These are phyloP conservation scores for Orthonevra nobilis DNA, from an alignment of 2,888 invertebrate genomes.

Conservation along the genomic window DNA sequence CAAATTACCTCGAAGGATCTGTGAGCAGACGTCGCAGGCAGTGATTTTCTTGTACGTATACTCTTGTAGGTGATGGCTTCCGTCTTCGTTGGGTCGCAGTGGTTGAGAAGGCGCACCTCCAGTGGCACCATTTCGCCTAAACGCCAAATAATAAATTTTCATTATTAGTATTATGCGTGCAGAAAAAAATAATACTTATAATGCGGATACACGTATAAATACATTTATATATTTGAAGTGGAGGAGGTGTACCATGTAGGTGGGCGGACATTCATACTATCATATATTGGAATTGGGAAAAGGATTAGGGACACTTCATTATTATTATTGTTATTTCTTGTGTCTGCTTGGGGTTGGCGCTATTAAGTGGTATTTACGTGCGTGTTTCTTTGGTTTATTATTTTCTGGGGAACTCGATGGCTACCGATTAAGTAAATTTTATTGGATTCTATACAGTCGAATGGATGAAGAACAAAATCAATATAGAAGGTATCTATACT, in stretches of 20 bases:
- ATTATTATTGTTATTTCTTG: too few species aligned
- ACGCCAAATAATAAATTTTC: conserved; percentile 59
- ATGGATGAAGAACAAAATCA: too few species aligned
- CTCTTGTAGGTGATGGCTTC: conserved; percentile 91
- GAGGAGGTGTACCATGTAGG: conserved; percentile 35
- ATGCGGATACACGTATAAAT: conserved; percentile 18
- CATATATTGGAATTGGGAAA: not conserved
- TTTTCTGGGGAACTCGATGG: not conserved
- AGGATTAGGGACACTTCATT: conserved; percentile 32
- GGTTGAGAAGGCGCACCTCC: conserved; percentile 80
- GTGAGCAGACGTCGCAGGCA: conserved; percentile 95
- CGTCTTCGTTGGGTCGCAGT: conserved; percentile 79
- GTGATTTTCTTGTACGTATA: conserved; percentile 98
- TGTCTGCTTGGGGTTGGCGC: conserved; percentile 15
- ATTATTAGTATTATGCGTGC: conserved; percentile 39
- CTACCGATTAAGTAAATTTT: conserved; percentile 7
- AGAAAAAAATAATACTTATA: conserved; percentile 6
- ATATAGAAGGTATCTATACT: too few species aligned
- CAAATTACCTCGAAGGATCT: conserved; percentile 91
- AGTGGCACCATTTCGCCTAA: conserved; percentile 87
- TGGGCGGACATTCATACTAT: not conserved
- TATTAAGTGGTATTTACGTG: conserved; percentile 18
- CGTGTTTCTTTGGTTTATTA: conserved; percentile 4
- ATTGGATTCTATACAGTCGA: conserved; percentile 37
- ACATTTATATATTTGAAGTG: conserved; percentile 30